Base-by-base conservation (phyloP, 2,113 vertebrate species). In the Neotoma lepida region DNA sequence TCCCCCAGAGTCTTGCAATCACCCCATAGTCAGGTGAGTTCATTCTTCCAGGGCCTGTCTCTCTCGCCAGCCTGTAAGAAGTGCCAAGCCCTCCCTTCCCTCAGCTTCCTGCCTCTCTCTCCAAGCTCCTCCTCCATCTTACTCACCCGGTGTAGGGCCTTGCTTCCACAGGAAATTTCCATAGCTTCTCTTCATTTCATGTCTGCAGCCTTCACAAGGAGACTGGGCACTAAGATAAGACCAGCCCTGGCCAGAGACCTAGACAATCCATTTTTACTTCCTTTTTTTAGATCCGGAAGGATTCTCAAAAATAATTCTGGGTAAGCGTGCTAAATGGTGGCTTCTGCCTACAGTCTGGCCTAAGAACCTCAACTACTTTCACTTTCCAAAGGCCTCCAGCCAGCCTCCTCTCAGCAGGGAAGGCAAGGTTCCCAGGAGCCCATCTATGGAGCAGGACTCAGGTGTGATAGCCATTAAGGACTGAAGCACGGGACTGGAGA, bases 281-380 rank as follows among this genome's bases (percentile, higher is more conserved):
- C 66, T 90, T 70, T 81, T 91, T 95, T 91, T 22, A 33, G 80
- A 90, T 85, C 33, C 2, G 8, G 9, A 81, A 92, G 26, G 35
- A 18, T 56, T 97, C 94, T 86, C 73, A 92, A 61, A 93, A 95
- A 85, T 35, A 35, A 89, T 41, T 78, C 58, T 95, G 54, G 46
- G 22, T 82, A 63, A 63, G 26, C 35, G 30, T 58, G 30, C n/a
- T 18, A 64, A 70, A 44, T 20, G 39, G 51, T 17, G 82, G 81
- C 5, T 68, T 86, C 18, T 74, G 85, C 76, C 81, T 90, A 74
- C 7, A 51, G 33, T 26, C 77, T 4, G 6, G 35, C 44, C 51
- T 41, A 80, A 68, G 88, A 51, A 10, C 51, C 49, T 44, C 12
- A 10, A 49, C 61, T 2, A 44, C 51, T 88, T 8, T 26, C 51